Evolutionary conservation across 2,888 invertebrate genomes (phyloP), one percentile per base, ranked within the genome.

Genomic region (Hemaris fuciformis): DNA sequence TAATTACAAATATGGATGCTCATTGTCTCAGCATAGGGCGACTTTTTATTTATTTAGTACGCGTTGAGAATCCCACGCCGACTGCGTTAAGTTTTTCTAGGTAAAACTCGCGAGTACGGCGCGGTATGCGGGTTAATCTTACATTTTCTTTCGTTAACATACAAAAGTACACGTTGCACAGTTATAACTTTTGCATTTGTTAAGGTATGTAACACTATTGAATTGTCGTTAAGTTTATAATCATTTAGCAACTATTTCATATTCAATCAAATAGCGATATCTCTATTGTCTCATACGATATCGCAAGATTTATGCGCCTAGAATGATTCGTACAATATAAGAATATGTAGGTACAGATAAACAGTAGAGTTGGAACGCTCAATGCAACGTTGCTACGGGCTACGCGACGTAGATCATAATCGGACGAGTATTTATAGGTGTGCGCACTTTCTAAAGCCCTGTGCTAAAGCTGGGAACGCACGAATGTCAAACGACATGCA

Each of bases 321-420:
- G 61, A 66, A 69, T 67, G 66, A 64, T 57, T 57, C 60, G 62
- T 63, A 64, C 61, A 64, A 56, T 43, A 61, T 45, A 57, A 23
- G 15, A 61, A 43, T 43, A 57, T 34, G 59, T n/a, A n/a, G n/a
- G n/a, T 65, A 56, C 20, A 56, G 27, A 42, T 56, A 42, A 60
- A 23, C 53, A 41, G 64, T 57, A 64, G 61, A 65, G 60, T 65
- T 67, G 67, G 64, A 64, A 64, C 56, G 73, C 75, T 74, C 75
- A 73, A 77, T 73, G 78, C 76, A 75, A 73, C 76, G 82, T 85
- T 79, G 88, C 90, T 89, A 88, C 89, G 87, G 89, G 88, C 89
- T 91, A 90, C 90, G 89, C 84, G 85, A 81, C 89, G 91, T 91
- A 92, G 92, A 91, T 91, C 91, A 91, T 89, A 89, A 91, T 91